Conservation (phyloP, 2,113 vertebrate genomes). For the Ictidomys tridecemlineatus region DNA sequence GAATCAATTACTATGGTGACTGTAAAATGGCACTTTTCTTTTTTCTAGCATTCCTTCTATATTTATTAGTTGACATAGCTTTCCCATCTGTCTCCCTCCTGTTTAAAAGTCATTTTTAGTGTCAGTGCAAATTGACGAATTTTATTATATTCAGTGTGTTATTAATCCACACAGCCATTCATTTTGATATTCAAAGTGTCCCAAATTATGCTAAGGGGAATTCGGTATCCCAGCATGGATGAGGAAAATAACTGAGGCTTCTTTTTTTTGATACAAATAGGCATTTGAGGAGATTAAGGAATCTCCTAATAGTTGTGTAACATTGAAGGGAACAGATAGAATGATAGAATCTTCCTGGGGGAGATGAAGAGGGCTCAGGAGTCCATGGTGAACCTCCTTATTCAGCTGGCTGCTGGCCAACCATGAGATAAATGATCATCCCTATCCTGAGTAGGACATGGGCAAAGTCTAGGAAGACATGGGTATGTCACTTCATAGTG, state of each 20-base stretch:
- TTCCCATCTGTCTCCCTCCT: background rate
- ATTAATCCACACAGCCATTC: background rate
- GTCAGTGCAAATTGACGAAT: constrained; percentile 13
- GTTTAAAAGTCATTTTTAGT: constrained; percentile 3
- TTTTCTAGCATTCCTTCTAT: background rate
- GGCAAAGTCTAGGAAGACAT: background rate
- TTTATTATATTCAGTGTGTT: background rate
- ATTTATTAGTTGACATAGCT: background rate
- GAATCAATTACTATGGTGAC: background rate
- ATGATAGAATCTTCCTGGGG: background rate
- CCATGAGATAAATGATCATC: background rate
- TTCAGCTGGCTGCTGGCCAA: background rate
- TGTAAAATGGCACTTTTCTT: background rate
- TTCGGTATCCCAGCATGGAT: background rate
- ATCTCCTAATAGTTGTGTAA: background rate
- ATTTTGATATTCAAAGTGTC: background rate
- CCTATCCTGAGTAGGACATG: background rate
- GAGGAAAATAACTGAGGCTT: constrained; percentile 15
- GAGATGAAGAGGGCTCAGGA: background rate
- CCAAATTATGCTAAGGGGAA: background rate
- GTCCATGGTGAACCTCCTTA: background rate
- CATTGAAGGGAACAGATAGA: background rate
- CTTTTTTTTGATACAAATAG: background rate
- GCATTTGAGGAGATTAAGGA: background rate
- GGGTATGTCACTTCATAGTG: background rate